Base-by-base conservation (phyloP, 2,888 invertebrate genomes). In the Stratiomys singularior region DNA sequence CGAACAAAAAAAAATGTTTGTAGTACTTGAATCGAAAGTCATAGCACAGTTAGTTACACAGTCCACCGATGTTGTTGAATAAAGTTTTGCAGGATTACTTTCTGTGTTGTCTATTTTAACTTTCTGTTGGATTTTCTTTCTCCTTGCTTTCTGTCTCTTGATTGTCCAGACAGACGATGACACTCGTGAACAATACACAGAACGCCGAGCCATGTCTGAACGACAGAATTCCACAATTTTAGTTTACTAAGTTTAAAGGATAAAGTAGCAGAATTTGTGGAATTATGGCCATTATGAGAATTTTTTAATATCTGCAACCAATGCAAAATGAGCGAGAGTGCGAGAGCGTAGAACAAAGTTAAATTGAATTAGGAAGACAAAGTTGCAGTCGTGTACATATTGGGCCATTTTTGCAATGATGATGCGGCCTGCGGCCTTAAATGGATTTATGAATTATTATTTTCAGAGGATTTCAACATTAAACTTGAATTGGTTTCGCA, bases 81-180 rank as follows among this genome's bases (percentile, higher is more conserved):
- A 28, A 60, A 64, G 64, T 30, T 23, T 64, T 64, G 64, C 30
- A 64, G 64, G 64, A 64, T 64, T 64, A 64, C 30, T 64, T 64
- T 64, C 30, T 64, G 64, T 64, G 30, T 64, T 64, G 64, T 64
- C 64, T 30, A 30, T 64, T 64, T 27, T 64, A n/a, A 11, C 4
- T 60, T 60, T 37, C 37, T 25, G 60, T 21, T 25, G 23, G 60
- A n/a, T 52, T 52, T 52, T 15, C 4, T 13, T 52, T 15, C 15
- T 13, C 15, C 9, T 37, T 9, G 3, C 37, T 4, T 15, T 52
- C 52, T 52, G 7, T 13, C 7, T 3, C 15, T 52, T 52, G 15
- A 52, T 4, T 52, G 52, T 52, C 52, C 52, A 18, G 52, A 52
- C 58, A 60, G 5, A 13, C 52, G 52, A 18, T n/a, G 52, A 52